Percentiles rank a stretch among this genome's conserved stretches.
These are phyloP conservation scores for Dromiciops gliroides DNA, from an alignment of 2,113 vertebrate genomes.

Conservation along the genomic window DNA sequence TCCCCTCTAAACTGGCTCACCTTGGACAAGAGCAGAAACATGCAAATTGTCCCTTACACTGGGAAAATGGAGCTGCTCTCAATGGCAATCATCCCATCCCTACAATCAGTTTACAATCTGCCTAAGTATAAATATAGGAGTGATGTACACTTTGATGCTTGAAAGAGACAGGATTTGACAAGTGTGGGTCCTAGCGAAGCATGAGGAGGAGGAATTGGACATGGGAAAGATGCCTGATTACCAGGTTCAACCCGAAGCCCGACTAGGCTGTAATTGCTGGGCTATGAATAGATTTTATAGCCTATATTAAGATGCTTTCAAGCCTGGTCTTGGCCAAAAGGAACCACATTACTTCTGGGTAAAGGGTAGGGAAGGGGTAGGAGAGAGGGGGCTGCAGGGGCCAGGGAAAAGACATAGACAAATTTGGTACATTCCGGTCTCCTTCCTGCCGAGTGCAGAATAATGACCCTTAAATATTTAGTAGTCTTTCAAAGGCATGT, in stretches of 20 bases:
- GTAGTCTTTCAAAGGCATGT: not conserved
- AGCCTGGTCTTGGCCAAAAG: conserved; percentile 54
- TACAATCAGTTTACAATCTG: not conserved
- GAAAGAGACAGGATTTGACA: not conserved
- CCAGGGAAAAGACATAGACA: not conserved
- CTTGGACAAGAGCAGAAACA: not conserved
- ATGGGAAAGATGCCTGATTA: conserved; percentile 17
- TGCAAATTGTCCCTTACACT: not conserved
- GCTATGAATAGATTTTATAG: conserved; percentile 19
- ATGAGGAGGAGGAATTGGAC: conserved; percentile 30
- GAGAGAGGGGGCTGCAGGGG: not conserved
- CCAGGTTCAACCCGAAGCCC: conserved; percentile 60
- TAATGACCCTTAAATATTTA: conserved; percentile 24
- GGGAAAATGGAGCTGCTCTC: not conserved
- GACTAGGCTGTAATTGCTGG: conserved; percentile 54
- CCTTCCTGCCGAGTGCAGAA: conserved; percentile 39
- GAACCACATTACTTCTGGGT: not conserved
- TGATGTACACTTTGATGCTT: not conserved
- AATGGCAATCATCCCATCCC: not conserved
- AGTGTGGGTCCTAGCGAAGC: not conserved
- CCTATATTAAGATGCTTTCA: conserved; percentile 54
- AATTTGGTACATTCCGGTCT: conserved; percentile 6
- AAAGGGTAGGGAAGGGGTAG: not conserved
- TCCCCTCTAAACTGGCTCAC: not conserved
- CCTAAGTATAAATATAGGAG: not conserved